Conservation (phyloP, 2,797 vertebrate genomes). For the Vespertilio murinus region DNA sequence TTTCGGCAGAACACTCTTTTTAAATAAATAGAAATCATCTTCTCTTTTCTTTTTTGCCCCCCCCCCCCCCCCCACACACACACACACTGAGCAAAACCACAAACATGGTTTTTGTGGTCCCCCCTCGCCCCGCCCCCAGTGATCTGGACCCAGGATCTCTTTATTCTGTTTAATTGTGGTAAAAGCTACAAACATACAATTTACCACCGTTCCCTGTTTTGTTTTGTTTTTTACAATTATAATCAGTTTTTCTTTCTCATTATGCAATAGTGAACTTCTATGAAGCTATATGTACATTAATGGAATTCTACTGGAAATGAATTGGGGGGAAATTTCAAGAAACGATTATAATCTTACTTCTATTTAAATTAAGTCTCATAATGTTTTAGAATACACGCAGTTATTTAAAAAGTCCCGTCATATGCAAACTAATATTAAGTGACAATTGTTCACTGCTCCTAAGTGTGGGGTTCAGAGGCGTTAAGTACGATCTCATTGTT, state of each 20-base stretch:
- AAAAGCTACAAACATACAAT: too few relatives aligned
- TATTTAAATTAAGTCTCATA: slow-evolving; percentile 19
- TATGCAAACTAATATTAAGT: neutral
- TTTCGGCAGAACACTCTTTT: neutral
- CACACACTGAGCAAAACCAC: neutral
- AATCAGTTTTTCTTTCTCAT: slow-evolving; percentile 45
- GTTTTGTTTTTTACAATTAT: neutral
- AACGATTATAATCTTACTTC: slow-evolving; percentile 26
- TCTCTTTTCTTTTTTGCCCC: neutral
- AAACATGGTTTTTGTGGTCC: neutral
- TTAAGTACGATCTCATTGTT: neutral
- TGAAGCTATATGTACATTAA: neutral
- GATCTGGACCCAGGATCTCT: too few relatives aligned
- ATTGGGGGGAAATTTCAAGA: slow-evolving; percentile 13
- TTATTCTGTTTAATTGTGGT: too few relatives aligned
- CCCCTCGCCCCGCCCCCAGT: neutral
- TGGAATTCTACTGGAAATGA: slow-evolving; percentile 25
- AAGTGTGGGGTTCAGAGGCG: neutral
- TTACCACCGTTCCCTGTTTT: too few relatives aligned
- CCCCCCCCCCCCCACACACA: too few relatives aligned
- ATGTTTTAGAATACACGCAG: slow-evolving; percentile 13
- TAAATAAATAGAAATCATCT: neutral
- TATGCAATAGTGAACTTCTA: neutral
- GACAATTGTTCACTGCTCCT: neutral
- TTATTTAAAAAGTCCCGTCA: slow-evolving; percentile 14